A percentile compares a stretch with the other conserved stretches of the same genome.
These are phyloP conservation scores for Python bivittatus DNA, from an alignment of 2,113 vertebrate genomes.

Conservation along the genomic window DNA sequence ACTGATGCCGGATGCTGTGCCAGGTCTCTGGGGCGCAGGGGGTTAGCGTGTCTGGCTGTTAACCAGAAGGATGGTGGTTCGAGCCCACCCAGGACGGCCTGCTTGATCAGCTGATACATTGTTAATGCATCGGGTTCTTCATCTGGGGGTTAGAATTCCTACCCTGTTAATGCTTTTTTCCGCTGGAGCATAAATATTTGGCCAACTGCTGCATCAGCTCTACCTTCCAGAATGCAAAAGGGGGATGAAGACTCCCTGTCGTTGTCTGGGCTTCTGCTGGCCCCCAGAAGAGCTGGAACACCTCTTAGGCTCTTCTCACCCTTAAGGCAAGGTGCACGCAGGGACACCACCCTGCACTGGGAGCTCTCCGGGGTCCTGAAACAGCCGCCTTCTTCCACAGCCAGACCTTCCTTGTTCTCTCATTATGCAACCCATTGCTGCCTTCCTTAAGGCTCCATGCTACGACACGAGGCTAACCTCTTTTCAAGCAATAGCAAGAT, in stretches of 20 bases:
- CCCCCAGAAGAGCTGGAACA: background rate
- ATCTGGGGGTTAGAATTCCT: background rate
- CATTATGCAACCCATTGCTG: background rate
- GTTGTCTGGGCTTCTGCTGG: background rate
- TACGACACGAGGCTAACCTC: too few relatives aligned
- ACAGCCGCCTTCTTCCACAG: background rate
- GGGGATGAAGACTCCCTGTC: background rate
- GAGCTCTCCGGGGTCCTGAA: background rate
- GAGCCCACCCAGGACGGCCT: background rate
- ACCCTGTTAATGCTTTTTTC: background rate
- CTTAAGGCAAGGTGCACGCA: background rate
- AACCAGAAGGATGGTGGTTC: background rate
- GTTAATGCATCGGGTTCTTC: background rate
- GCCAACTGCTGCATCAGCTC: background rate
- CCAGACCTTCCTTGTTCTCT: background rate
- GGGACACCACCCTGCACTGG: background rate
- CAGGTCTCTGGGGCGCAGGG: background rate
- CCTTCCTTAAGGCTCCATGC: background rate
- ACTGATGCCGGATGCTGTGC: rapidly evolving
- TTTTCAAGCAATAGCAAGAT: too few relatives aligned
- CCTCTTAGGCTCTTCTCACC: too few relatives aligned
- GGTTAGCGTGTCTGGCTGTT: background rate
- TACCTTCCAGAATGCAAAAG: background rate
- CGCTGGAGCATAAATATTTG: background rate
- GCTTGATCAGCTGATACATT: background rate